Percentiles rank a stretch among this genome's conserved stretches.
Evolutionary conservation across 2,888 invertebrate genomes (phyloP).

Genomic region (Hydriomena furcata): DNA sequence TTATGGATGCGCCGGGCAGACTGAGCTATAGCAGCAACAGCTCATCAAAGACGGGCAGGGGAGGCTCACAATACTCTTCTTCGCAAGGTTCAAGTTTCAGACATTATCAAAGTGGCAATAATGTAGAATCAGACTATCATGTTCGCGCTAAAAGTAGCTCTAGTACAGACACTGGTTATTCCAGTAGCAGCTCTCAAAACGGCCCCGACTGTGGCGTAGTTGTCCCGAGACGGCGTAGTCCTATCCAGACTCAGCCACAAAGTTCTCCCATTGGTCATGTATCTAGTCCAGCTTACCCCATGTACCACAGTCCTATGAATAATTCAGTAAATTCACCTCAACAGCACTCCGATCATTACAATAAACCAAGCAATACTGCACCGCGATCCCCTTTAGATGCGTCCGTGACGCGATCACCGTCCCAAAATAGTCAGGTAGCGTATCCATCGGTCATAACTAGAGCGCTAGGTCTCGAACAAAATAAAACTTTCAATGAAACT

Average conservation of each 20-base stretch:
- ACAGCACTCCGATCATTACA: constrained; percentile 83
- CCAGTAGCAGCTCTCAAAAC: constrained; percentile 85
- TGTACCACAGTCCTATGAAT: constrained; percentile 93
- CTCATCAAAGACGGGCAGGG: constrained; percentile 77
- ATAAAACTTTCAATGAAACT: constrained; percentile 76
- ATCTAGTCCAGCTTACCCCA: constrained; percentile 91
- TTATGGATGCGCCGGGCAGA: constrained; percentile 87
- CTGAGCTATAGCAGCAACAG: constrained; percentile 84
- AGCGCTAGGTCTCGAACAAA: constrained; percentile 86
- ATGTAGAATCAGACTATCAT: constrained; percentile 85
- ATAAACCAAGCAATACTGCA: constrained; percentile 78
- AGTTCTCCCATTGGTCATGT: constrained; percentile 89
- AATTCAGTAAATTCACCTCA: constrained; percentile 89
- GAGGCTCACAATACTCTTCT: constrained; percentile 78
- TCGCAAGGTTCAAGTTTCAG: constrained; percentile 83
- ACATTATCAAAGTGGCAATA: constrained; percentile 85
- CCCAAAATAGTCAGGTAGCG: constrained; percentile 85
- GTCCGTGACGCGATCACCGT: constrained; percentile 85
- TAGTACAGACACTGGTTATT: constrained; percentile 85
- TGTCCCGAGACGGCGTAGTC: constrained; percentile 87
- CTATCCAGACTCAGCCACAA: constrained; percentile 87
- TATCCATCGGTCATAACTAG: constrained; percentile 93
- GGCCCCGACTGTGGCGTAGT: constrained; percentile 87
- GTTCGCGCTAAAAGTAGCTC: constrained; percentile 85
- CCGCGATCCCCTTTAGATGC: constrained; percentile 89